These are phyloP conservation scores for Sipha maydis DNA, from an alignment of 2,888 invertebrate species.

Conservation along the genomic window DNA sequence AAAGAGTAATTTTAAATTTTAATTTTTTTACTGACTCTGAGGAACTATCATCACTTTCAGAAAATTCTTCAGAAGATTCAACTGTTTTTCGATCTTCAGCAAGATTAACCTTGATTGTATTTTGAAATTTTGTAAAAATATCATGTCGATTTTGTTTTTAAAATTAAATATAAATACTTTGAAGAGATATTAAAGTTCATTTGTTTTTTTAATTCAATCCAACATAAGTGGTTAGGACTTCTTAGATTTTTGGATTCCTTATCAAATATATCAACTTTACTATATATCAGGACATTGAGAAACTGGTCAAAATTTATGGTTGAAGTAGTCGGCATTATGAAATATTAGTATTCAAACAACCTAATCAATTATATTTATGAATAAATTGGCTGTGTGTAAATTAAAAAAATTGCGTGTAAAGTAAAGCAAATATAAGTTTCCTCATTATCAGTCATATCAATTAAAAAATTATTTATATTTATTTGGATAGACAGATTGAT, in stretches of 20 bases:
- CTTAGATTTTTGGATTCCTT: neutral
- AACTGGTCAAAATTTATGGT: neutral
- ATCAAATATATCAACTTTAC: slow-evolving; percentile 4
- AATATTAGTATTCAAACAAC: neutral
- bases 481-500: no score
- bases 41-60: neutral
- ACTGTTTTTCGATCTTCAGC: neutral
- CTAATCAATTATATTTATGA: neutral
- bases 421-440: no score
- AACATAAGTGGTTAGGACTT: neutral
- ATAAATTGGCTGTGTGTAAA: no score
- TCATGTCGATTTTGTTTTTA: slow-evolving; percentile 1
- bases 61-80: neutral
- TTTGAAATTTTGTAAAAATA: neutral
- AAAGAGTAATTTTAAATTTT: neutral
- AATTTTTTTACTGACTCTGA: neutral
- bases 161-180: neutral
- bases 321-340: neutral
- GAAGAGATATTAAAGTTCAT: neutral
- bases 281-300: neutral
- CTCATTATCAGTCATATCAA: no score
- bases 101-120: no score
- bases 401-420: no score
- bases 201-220: slow-evolving; percentile 7
- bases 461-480: no score